These are phyloP conservation scores for Ariopsis seemanni DNA, from an alignment of 2,113 vertebrate species.

Conservation along the genomic window DNA sequence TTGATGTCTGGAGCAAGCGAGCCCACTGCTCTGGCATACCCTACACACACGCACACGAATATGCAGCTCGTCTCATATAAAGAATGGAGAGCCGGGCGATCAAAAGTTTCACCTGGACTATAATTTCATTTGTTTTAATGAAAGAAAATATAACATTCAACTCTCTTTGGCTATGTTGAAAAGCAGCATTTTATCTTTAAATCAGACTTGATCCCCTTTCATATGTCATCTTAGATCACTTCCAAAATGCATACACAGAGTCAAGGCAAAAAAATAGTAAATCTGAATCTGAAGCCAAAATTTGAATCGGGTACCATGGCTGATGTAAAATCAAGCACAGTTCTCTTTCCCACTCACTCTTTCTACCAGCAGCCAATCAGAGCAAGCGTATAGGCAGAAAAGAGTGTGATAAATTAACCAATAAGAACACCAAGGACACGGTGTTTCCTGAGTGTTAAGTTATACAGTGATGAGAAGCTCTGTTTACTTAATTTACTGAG, in stretches of 20 bases:
- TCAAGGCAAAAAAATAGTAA: not conserved
- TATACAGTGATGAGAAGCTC: not conserved
- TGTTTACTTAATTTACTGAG: not conserved
- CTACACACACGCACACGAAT: slow-evolving; percentile 58
- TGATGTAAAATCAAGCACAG: not conserved
- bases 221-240: not conserved
- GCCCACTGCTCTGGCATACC: slow-evolving; percentile 98
- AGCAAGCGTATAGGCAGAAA: not conserved
- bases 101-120: not conserved
- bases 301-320: not conserved
- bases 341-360: not conserved
- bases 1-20: slow-evolving; percentile 91
- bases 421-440: not conserved
- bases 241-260: not conserved
- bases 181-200: no score
- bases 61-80: no score
- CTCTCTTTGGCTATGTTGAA: no score
- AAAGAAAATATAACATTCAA: not conserved
- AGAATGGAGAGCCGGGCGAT: no score
- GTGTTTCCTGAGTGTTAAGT: no score
- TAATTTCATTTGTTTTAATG: not conserved
- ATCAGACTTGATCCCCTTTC: not conserved
- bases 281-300: not conserved
- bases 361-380: not conserved
- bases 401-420: not conserved